phyloP scores from a whole-genome alignment of 2,797 vertebrate species.

The Lepus oiostolus region DNA sequence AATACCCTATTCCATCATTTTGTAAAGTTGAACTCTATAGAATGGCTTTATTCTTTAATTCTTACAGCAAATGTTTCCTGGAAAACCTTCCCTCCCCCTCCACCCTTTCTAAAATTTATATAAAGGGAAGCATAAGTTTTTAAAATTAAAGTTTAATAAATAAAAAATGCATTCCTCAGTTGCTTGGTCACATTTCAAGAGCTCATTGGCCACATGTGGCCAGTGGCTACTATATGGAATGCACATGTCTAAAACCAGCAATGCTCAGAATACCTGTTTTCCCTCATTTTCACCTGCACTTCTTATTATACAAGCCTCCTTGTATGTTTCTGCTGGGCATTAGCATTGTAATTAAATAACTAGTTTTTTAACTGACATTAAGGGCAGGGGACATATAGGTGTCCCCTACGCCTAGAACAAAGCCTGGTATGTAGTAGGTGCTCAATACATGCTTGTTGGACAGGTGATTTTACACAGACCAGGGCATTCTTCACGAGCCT shows the following conservation, averaged over 20 bases:
- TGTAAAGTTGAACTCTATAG: not conserved
- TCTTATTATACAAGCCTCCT: not conserved
- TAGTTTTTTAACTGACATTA: not conserved
- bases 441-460: not conserved
- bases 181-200: not conserved
- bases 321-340: not conserved
- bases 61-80: not conserved
- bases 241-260: not conserved
- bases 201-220: not conserved
- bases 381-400: not conserved
- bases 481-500: not conserved
- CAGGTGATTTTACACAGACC: not conserved
- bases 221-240: not conserved
- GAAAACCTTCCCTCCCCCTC: not conserved
- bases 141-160: slow-evolving; percentile 2
- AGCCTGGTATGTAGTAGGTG: not conserved
- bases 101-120: too few relatives aligned
- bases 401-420: not conserved
- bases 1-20: not conserved
- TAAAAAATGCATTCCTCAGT: not conserved
- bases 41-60: not conserved
- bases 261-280: not conserved
- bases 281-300: not conserved
- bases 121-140: not conserved
- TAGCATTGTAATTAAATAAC: not conserved